A percentile compares a stretch with the other conserved stretches of the same genome.
These are phyloP conservation scores for Synergus laeviventris DNA, from an alignment of 2,888 invertebrate species.

Conservation along the genomic window DNA sequence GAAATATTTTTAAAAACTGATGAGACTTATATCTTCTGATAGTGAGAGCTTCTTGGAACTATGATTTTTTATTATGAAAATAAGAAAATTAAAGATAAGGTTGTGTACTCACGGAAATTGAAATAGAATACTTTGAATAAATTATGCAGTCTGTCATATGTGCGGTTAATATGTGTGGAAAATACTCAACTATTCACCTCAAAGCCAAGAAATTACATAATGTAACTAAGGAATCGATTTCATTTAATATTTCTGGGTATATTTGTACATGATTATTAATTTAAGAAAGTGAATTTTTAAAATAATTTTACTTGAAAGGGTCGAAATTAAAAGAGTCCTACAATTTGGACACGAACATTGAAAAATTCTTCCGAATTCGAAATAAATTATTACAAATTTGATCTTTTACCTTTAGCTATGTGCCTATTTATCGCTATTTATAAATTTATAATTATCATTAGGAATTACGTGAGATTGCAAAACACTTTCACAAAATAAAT, in stretches of 20 bases:
- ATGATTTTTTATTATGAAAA: neutral
- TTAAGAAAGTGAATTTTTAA: neutral
- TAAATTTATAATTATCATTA: constrained; percentile 14
- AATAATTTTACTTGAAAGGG: too few species aligned
- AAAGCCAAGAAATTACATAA: constrained; percentile 1
- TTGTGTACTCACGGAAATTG: neutral
- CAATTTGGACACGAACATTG: neutral
- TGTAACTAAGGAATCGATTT: neutral
- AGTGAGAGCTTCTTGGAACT: too few species aligned
- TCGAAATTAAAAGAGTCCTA: neutral
- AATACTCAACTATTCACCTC: neutral
- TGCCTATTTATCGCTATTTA: neutral
- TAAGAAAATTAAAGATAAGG: neutral
- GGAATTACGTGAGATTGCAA: constrained; percentile 11
- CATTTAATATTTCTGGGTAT: neutral
- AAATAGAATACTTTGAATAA: neutral
- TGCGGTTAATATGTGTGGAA: neutral
- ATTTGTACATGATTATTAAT: neutral
- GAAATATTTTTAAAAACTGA: neutral
- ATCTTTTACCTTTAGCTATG: constrained; percentile 12
- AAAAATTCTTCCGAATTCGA: neutral
- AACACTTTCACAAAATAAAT: constrained; percentile 30
- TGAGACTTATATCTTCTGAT: neutral
- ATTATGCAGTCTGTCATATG: neutral
- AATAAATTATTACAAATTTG: neutral